A percentile compares a stretch with the other conserved stretches of the same genome.
These are phyloP conservation scores for Chascanopsetta lugubris DNA, from an alignment of 2,113 vertebrate genomes.

Conservation along the genomic window DNA sequence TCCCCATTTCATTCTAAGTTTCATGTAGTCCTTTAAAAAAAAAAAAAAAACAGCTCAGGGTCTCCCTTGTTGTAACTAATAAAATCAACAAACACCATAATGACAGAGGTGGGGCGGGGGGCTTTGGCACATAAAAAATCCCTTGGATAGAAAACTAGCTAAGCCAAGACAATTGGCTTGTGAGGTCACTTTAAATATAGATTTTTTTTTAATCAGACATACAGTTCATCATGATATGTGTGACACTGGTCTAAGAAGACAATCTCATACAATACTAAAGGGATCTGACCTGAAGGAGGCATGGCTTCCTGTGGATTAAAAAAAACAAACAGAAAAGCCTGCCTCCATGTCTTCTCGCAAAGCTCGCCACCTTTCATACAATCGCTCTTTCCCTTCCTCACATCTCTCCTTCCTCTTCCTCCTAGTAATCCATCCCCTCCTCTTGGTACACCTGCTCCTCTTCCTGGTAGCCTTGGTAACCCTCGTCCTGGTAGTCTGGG, in stretches of 20 bases:
- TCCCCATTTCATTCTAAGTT: slow-evolving; percentile 24
- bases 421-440: slow-evolving; percentile 61
- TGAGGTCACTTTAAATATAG: slow-evolving; percentile 53
- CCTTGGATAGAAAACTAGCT: slow-evolving; percentile 27
- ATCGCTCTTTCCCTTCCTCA: slow-evolving; percentile 26
- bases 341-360: slow-evolving; percentile 31
- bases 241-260: slow-evolving; percentile 35
- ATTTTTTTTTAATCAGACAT: slow-evolving; percentile 19
- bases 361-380: slow-evolving; percentile 15
- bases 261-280: slow-evolving; percentile 57
- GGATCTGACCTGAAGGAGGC: slow-evolving; percentile 22
- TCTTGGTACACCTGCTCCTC: slow-evolving; percentile 74
- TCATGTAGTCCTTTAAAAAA: slow-evolving; percentile 17
- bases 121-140: slow-evolving; percentile 51
- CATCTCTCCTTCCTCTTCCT: neutral
- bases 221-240: slow-evolving; percentile 67
- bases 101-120: neutral
- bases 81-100: slow-evolving; percentile 6
- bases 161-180: slow-evolving; percentile 45
- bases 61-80: slow-evolving; percentile 26
- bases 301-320: slow-evolving; percentile 43
- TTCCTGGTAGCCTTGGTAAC: slow-evolving; percentile 81
- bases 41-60: slow-evolving; percentile 1
- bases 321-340: slow-evolving; percentile 44
- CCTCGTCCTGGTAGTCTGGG: slow-evolving; percentile 79